Evolutionary conservation across 2,888 invertebrate genomes (phyloP), one percentile per base, ranked within the genome.

Genomic region (Eupithecia dodoneata): DNA sequence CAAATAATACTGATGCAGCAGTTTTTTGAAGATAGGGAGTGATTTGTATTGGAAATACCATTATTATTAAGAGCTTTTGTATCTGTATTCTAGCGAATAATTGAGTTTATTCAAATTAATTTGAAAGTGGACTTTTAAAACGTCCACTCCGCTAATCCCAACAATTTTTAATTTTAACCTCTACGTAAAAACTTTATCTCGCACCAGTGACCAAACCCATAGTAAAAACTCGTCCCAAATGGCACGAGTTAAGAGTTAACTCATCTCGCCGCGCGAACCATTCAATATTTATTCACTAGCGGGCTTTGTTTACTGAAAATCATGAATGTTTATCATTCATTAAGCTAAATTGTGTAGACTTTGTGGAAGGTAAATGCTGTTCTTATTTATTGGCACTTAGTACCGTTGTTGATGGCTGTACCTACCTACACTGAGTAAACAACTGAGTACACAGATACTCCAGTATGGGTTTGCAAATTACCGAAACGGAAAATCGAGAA

Each of bases 321-420:
- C 47, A 70, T 70, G 70, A 45, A 70, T 70, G 59, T 72, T 72
- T 72, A 55, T 44, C 59, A 59, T 72, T 71, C 71, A 71, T 71
- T 52, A 71, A 42, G 52, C 41, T 71, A 42, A 42, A 55, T 44
- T 71, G 67, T 67, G 67, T 67, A 44, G 44, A 69, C 67, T 44
- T 44, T 44, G 67, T 13, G 67, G 4, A 70, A 70, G 70, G 47
- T 47, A 70, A 70, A 47, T 70, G 44, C 67, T 70, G 47, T 47
- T 47, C 13, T 45, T 69, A 44, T 70, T 47, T 70, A 70, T 70
- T 47, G 47, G 70, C 47, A 70, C 45, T 70, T 49, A 45, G 70
- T 70, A 47, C 70, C 70, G 70, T 49, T 69, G 42, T 45, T 69
- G 9, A 69, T 45, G 69, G n/a, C 10, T 47, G 70, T 45, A 67